A percentile compares a stretch with the other conserved stretches of the same genome.
These are phyloP conservation scores for Machimus atricapillus DNA, from an alignment of 2,888 invertebrate species.

Conservation along the genomic window DNA sequence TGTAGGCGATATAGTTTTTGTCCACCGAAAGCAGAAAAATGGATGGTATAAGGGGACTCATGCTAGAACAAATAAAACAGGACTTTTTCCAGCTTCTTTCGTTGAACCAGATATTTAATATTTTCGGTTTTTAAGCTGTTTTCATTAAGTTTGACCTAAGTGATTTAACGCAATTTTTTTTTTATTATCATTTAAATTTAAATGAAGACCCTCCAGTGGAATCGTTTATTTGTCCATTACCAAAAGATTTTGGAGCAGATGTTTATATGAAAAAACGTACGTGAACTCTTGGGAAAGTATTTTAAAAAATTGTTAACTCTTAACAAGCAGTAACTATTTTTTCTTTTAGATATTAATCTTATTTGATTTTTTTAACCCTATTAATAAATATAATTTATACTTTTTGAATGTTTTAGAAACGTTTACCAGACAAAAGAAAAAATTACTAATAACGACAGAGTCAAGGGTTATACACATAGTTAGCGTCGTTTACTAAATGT, in stretches of 20 bases:
- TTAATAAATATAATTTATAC: neutral
- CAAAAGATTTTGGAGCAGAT: neutral
- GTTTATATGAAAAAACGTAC: neutral
- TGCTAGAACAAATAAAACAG: conserved; percentile 87
- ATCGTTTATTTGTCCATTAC: neutral
- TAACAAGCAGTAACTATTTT: neutral
- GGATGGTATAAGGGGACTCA: conserved; percentile 96
- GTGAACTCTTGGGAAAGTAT: neutral
- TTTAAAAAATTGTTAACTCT: neutral
- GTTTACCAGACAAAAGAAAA: neutral
- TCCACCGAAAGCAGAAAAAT: conserved; percentile 90
- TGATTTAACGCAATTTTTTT: neutral
- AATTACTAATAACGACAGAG: neutral
- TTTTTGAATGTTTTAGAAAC: neutral
- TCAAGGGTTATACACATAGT: conserved; percentile 3
- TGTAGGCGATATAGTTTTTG: conserved; percentile 89
- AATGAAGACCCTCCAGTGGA: neutral
- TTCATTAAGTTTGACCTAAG: neutral
- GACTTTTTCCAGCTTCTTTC: conserved; percentile 94
- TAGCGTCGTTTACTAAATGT: conserved; percentile 16
- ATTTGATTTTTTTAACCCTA: neutral
- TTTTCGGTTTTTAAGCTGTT: neutral
- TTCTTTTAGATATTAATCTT: neutral
- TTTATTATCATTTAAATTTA: neutral
- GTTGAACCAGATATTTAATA: conserved; percentile 71